A percentile compares a stretch with the other conserved stretches of the same genome.
Evolutionary conservation across 2,113 vertebrate species (phyloP).

Genomic region (Henicopernis longicauda): DNA sequence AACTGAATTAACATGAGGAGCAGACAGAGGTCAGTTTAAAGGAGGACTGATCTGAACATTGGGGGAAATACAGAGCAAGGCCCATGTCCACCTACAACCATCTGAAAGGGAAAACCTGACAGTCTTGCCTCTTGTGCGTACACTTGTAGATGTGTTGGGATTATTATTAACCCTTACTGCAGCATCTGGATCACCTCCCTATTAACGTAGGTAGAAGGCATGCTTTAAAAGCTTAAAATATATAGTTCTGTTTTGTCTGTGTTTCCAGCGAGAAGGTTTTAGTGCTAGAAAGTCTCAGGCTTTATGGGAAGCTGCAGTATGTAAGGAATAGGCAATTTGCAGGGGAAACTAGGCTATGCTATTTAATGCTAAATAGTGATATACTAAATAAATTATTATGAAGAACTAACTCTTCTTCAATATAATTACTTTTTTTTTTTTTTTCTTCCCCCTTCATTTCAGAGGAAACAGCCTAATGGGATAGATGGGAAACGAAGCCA

Average conservation of each 20-base stretch:
- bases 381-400: background rate
- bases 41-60: background rate
- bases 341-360: background rate
- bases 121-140: background rate
- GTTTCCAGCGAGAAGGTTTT: background rate
- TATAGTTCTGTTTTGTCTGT: background rate
- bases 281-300: background rate
- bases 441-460: no score
- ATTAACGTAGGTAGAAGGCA: fast-evolving
- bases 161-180: background rate
- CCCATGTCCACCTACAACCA: background rate
- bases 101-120: background rate
- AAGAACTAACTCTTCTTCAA: background rate
- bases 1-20: background rate
- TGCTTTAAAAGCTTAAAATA: background rate
- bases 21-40: background rate
- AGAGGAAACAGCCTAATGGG: background rate
- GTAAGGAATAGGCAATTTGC: background rate
- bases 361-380: background rate
- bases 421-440: background rate
- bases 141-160: background rate
- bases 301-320: background rate
- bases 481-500: background rate
- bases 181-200: background rate
- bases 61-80: background rate